Percentiles rank a stretch among this genome's conserved stretches.
Conservation (phyloP, 2,888 invertebrate genomes). For the Tinea semifulvella region DNA sequence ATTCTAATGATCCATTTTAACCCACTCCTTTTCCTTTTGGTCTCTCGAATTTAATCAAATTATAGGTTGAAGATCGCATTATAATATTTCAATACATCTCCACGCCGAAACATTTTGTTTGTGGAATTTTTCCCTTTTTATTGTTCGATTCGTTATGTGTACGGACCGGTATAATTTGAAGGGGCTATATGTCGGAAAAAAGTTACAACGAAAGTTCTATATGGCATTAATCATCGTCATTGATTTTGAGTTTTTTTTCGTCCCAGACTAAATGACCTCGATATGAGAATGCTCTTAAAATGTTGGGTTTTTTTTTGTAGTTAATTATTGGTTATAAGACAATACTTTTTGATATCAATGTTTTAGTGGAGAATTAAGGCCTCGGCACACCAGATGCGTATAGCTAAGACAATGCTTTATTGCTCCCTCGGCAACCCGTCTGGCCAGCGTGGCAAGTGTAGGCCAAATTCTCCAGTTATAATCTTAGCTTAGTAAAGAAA, state of each 20-base stretch:
- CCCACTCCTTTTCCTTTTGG: slow-evolving; percentile 55
- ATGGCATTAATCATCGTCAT: slow-evolving; percentile 30
- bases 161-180: slow-evolving; percentile 49
- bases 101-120: slow-evolving; percentile 36
- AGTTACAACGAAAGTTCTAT: slow-evolving; percentile 19
- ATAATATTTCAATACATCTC: slow-evolving; percentile 63
- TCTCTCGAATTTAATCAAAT: slow-evolving; percentile 61
- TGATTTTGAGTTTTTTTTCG: slow-evolving; percentile 22
- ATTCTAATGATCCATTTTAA: slow-evolving; percentile 60
- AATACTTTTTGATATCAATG: not conserved
- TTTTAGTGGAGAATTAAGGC: too few species aligned
- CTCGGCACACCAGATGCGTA: too few species aligned
- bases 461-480: too few species aligned
- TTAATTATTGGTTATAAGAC: not conserved
- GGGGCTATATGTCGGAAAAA: slow-evolving; percentile 44
- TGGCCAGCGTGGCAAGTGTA: too few species aligned
- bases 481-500: too few species aligned
- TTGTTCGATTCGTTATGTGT: slow-evolving; percentile 55
- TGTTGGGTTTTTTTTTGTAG: not conserved
- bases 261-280: slow-evolving; percentile 5
- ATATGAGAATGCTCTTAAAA: not conserved
- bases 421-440: too few species aligned
- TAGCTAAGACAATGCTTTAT: too few species aligned
- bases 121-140: slow-evolving; percentile 59
- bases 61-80: slow-evolving; percentile 59